Evolutionary conservation across 2,797 vertebrate species (phyloP).

Genomic region (Sciaenops ocellatus): DNA sequence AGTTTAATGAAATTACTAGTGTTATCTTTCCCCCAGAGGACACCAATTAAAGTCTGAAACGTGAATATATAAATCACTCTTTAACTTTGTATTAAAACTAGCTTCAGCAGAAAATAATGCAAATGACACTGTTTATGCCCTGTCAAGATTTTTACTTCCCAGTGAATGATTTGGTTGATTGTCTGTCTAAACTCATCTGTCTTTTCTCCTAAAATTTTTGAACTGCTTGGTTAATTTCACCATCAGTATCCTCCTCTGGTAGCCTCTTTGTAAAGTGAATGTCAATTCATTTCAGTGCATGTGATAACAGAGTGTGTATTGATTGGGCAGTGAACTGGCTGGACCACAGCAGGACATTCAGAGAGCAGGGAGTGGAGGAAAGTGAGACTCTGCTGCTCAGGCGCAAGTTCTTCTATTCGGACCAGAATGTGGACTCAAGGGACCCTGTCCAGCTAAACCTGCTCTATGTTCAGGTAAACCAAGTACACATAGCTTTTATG

Average conservation of each 20-base stretch:
- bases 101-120: slow-evolving; percentile 31
- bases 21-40: slow-evolving; percentile 50
- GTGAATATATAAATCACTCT: slow-evolving; percentile 38
- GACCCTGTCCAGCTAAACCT: slow-evolving; percentile 98
- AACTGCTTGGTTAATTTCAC: slow-evolving; percentile 30
- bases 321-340: slow-evolving; percentile 94
- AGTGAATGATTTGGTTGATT: slow-evolving; percentile 27
- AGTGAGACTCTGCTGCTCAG: slow-evolving; percentile 93
- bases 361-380: slow-evolving; percentile 98
- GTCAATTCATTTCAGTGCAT: slow-evolving; percentile 34
- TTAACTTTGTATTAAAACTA: slow-evolving; percentile 19
- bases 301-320: slow-evolving; percentile 56
- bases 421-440: slow-evolving; percentile 98
- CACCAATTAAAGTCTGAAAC: slow-evolving; percentile 49
- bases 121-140: slow-evolving; percentile 9
- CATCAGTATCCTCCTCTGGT: slow-evolving; percentile 7
- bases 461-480: slow-evolving; percentile 96
- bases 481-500: slow-evolving; percentile 10
- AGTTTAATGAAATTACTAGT: slow-evolving; percentile 53
- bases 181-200: slow-evolving; percentile 15
- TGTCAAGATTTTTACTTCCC: slow-evolving; percentile 19
- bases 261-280: slow-evolving; percentile 22
- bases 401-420: slow-evolving; percentile 98
- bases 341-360: slow-evolving; percentile 97
- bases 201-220: neutral